Conservation (phyloP, 2,888 invertebrate genomes). For the Microplitis deprimator region DNA sequence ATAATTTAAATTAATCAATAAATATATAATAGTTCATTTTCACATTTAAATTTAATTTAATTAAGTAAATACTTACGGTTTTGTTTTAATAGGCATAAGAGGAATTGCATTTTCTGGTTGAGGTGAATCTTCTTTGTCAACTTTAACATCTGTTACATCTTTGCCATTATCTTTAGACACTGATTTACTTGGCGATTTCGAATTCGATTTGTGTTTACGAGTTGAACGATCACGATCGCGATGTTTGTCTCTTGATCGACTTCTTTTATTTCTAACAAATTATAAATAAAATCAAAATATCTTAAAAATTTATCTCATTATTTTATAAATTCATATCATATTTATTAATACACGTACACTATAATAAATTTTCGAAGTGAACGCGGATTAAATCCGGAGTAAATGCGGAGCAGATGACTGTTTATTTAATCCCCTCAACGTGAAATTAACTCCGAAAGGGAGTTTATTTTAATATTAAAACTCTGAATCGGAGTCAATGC, state of each 20-base stretch:
- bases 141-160: slow-evolving; percentile 61
- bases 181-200: slow-evolving; percentile 66
- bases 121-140: slow-evolving; percentile 66
- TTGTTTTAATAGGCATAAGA: slow-evolving; percentile 67
- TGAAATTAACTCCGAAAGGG: no score
- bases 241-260: slow-evolving; percentile 70
- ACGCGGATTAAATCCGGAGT: no score
- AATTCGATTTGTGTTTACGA: slow-evolving; percentile 65
- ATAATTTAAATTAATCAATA: slow-evolving; percentile 14
- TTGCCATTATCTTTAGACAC: slow-evolving; percentile 64
- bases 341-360: no score
- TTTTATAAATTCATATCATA: no score
- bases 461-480: no score
- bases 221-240: slow-evolving; percentile 68
- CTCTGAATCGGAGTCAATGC: no score
- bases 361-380: no score
- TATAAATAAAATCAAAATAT: not conserved
- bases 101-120: slow-evolving; percentile 68
- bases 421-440: no score
- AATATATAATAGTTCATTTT: not conserved
- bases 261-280: slow-evolving; percentile 66
- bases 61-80: slow-evolving; percentile 61
- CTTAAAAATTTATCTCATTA: no score
- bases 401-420: no score
- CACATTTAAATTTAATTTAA: not conserved